Evolutionary conservation across 2,797 vertebrate genomes (phyloP).

Genomic region (Poecilia gillii): DNA sequence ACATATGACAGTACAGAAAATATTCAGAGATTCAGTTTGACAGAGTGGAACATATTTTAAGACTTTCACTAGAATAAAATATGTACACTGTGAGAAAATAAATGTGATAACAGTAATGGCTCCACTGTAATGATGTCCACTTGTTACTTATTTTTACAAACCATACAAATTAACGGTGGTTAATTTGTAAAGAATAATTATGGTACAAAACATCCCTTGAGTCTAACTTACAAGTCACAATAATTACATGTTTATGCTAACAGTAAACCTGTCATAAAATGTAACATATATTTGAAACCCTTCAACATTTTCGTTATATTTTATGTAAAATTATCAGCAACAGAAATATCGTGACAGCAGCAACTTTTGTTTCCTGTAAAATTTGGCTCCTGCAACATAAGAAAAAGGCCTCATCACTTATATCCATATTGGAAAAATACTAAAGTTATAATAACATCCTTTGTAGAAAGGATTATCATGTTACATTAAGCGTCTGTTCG

Average conservation of each 20-base stretch:
- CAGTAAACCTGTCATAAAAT: not conserved
- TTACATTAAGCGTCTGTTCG: slow-evolving; percentile 16
- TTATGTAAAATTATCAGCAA: not conserved
- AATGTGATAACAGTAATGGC: not conserved
- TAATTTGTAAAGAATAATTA: not conserved
- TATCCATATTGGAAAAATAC: not conserved
- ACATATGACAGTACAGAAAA: not conserved
- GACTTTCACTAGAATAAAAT: not conserved
- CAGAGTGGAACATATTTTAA: not conserved
- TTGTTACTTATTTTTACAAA: not conserved
- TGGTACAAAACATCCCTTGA: not conserved
- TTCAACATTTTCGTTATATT: not conserved
- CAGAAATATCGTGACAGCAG: not conserved
- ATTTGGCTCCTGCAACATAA: not conserved
- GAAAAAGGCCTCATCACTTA: not conserved
- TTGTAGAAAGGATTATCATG: not conserved
- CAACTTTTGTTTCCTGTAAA: not conserved
- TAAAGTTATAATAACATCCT: not conserved
- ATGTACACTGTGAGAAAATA: not conserved
- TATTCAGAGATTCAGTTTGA: not conserved
- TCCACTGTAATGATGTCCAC: not conserved
- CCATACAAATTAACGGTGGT: not conserved
- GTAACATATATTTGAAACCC: not conserved
- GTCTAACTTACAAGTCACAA: not conserved
- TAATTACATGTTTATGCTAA: not conserved